Evolutionary conservation across 35 echinoderm and acorn worm genomes (phyloP), one percentile per base, ranked within the genome.

Genomic region (Apostichopus californicus): DNA sequence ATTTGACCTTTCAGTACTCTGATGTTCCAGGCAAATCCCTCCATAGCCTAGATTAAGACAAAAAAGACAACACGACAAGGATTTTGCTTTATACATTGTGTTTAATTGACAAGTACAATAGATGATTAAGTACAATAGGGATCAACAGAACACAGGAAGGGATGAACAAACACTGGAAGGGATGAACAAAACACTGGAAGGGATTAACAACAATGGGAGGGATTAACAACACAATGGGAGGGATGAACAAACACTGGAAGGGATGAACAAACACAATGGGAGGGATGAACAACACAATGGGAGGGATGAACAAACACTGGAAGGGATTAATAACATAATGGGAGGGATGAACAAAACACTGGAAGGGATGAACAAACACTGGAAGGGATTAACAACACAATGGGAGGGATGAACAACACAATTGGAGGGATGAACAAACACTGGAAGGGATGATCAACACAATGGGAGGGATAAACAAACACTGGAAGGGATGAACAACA

Each of bases 1-100:
- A 81, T 91, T 73, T 99, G 97, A 17, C 97, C 97, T 92, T 99
- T 99, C 82, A 99, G 71, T 13, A 99, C 95, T n/a, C 97, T 91
- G 56, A 99, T 96, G 75, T 99, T 99, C 97, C 97, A 99, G 23
- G 97, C 93, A 96, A 96, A 99, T 78, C 92, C 95, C 68, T 99
- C 97, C 77, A 89, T 93, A 75, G 97, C 93, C 96, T 98, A 18
- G 5, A 77, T 46, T 46, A 3, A 46, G 34, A 73, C 23, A 88
- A 59, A 7, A 92, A 61, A 53, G 21, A 20, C 21, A 72, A 13
- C 23, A 21, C 23, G n/a, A 28, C 8, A 55, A 15, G 54, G 15
- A 34, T 83, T 22, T 83, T 83, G 54, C 24, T 9, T 8, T 22
- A 55, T 52, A 83, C 6, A 25, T 18, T 23, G 78, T 12, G 3